Conservation (phyloP, 2,113 vertebrate genomes). For the Microcebus murinus region DNA sequence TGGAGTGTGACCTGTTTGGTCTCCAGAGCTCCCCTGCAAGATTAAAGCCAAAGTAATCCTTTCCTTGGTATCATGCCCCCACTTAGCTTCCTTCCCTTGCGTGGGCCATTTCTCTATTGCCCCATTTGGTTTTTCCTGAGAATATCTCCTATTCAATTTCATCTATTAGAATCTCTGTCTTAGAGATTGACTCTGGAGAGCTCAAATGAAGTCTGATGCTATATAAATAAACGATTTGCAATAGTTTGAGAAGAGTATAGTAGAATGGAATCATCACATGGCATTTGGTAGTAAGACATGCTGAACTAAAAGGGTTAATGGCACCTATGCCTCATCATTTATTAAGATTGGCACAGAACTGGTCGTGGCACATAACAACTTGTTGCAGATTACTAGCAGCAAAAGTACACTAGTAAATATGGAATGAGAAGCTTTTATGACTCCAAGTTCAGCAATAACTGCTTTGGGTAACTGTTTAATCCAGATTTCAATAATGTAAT, state of each 20-base stretch:
- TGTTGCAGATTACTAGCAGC: background rate
- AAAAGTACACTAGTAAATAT: background rate
- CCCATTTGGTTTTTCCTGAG: background rate
- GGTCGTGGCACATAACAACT: background rate
- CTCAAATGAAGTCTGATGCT: background rate
- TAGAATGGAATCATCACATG: background rate
- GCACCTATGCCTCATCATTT: background rate
- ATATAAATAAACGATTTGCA: background rate
- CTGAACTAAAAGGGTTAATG: background rate
- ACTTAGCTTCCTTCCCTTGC: background rate
- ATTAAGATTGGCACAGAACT: background rate
- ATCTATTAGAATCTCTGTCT: background rate
- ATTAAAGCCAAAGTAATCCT: background rate
- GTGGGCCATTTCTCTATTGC: background rate
- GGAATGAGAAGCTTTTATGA: background rate
- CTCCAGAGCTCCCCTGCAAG: background rate
- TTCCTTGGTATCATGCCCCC: background rate
- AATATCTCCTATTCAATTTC: background rate
- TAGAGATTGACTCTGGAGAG: background rate
- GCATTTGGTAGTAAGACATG: background rate
- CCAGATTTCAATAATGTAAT: background rate
- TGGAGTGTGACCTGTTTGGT: background rate
- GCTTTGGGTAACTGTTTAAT: conserved; percentile 3
- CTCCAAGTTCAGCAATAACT: background rate
- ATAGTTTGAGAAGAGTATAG: background rate